Evolutionary conservation across 2,888 invertebrate species (phyloP), one percentile per base, ranked within the genome.

Genomic region (Amblyjoppa fuscipennis): DNA sequence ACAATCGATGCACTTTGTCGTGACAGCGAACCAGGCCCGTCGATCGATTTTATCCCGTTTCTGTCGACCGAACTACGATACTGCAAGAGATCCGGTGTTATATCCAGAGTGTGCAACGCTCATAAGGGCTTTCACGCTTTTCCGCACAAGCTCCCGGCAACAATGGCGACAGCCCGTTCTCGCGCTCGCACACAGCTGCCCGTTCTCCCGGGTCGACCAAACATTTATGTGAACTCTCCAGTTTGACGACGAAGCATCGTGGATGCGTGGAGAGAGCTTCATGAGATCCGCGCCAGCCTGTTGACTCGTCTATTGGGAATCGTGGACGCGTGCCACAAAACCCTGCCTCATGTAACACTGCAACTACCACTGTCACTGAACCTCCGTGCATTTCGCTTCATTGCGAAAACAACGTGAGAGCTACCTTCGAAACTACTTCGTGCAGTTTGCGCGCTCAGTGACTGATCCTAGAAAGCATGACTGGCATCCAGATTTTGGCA

Each of bases 1-100:
- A 84, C 87, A 84, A 86, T 82, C 82, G 77, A 80, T 76, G 81
- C 77, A 83, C 73, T 71, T 80, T 85, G 75, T 78, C 83, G 74
- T 74, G 64, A 80, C 64, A 70, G 13, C 69, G 56, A 74, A 34
- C 77, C 61, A 49, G 45, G 45, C 45, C n/a, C 68, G 73, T 56
- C 61, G 68, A 81, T 78, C 81, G 79, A 76, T 83, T 83, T 61
- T 28, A 53, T 69, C 51, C 34, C 45, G 53, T 56, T 20, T 20
- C n/a, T 56, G 64, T 34, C 31, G 16, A 3, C 64, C 64, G 31
- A 64, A 64, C 34, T 59, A 69, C 53, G 61, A n/a, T 28, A 56
- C n/a, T 66, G 34, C 38, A 41, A 51, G 45, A 41, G 45, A 56
- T n/a, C 56, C 66, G 38, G 73, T 77, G 16, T 68, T 68, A 81